Evolutionary conservation across 2,113 vertebrate genomes (phyloP), one percentile per base, ranked within the genome.

Genomic region (Panurus biarmicus): DNA sequence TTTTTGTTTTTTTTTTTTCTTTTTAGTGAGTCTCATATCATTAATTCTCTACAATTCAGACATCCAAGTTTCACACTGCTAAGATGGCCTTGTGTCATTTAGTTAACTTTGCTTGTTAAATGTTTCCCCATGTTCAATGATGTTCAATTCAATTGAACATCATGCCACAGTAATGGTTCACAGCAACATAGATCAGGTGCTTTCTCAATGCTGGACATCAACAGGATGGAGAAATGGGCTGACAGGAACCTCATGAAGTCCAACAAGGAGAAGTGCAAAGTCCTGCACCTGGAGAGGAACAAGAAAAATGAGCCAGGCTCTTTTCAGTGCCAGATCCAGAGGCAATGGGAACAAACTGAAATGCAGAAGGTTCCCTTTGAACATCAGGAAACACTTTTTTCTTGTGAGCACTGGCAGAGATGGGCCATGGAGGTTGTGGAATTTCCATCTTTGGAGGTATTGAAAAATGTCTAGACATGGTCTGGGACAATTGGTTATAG

Each of bases 361-460:
- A 58, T 24, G 38, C 36, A 73, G 60, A 35, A 50, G 22, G 36
- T 12, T 58, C 22, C 51, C 44, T 58, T 15, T 38, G 33, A 66
- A 38, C 19, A 58, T 10, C 19, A 80, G 42, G 14, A 72, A 65
- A 57, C 19, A 21, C 3, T 24, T 51, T 33, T 33, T 45, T 45
- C 33, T 38, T 38, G 13, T n/a, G 16, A 79, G 22, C 0, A 0
- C 16, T 58, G 38, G 28, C 60, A 73, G 26, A 45, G 51, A 33
- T 38, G 44, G 33, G 24, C 11, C 25, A 61, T 33, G 12, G 11
- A 80, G 3, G 7, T 6, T 65, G 28, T 11, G 4, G 35, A 61
- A n/a, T 42, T 9, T 62, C 42, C 17, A 12, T 38, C 14, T 24
- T 31, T 35, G 38, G 31, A 67, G 10, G 20, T 35, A 44, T 5